Conservation (phyloP, 2,888 invertebrate genomes). For the Graphium colonna region DNA sequence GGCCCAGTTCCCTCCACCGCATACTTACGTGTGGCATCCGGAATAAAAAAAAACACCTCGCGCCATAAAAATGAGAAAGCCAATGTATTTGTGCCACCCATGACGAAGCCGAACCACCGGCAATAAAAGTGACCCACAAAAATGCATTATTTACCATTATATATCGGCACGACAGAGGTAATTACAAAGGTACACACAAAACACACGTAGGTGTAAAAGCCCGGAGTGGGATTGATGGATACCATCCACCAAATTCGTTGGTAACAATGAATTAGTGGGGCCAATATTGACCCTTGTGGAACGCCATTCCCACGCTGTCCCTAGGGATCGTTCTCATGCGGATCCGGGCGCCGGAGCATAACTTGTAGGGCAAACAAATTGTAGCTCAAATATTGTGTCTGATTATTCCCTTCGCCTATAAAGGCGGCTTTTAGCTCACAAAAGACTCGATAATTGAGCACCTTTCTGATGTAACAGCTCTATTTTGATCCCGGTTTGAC, state of each 20-base stretch:
- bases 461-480: conserved; percentile 63
- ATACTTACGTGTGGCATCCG: conserved; percentile 30
- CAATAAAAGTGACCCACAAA: conserved; percentile 75
- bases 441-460: conserved; percentile 72
- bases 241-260: conserved; percentile 51
- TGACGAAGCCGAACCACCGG: conserved; percentile 61
- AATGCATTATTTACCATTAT: conserved; percentile 78
- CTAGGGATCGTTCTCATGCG: conserved; percentile 68
- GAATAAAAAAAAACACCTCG: conserved; percentile 26
- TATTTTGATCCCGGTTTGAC: conserved; percentile 63
- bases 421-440: conserved; percentile 73
- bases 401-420: conserved; percentile 64
- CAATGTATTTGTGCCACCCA: conserved; percentile 59
- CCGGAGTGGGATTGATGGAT: conserved; percentile 56
- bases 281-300: conserved; percentile 68
- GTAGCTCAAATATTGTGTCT: conserved; percentile 66
- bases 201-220: conserved; percentile 71
- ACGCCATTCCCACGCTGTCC: conserved; percentile 70
- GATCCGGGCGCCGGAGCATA: conserved; percentile 58
- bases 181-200: conserved; percentile 69
- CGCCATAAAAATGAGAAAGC: conserved; percentile 37
- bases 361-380: conserved; percentile 65
- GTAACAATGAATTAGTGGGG: conserved; percentile 60
- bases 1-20: conserved; percentile 26
- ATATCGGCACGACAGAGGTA: conserved; percentile 75